Base-by-base conservation (phyloP, 2,888 invertebrate genomes). In the Polymixis lichenea region DNA sequence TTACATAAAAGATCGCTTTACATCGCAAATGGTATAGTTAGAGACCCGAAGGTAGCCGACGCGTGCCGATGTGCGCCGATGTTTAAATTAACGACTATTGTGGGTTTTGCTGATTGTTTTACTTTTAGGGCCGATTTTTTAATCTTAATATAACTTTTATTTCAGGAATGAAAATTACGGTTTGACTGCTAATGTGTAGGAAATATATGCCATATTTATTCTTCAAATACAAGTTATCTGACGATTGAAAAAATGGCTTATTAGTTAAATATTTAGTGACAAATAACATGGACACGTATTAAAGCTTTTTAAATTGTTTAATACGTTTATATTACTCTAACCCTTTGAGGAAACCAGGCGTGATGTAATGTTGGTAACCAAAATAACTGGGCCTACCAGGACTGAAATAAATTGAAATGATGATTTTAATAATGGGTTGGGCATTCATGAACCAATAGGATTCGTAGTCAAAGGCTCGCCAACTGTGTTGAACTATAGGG, bases 1-100 rank as follows among this genome's bases (percentile, higher is more conserved):
- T 74, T n/a, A 79, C 77, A 77, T 86, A 84, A 84, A 85, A 84
- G 78, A 72, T 82, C 80, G 75, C 70, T 84, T 80, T 75, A 84
- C 82, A 84, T 62, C 74, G 65, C 66, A 72, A 84, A 80, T 73
- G 76, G 78, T 78, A 76, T 86, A 84, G 74, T 82, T 77, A 79
- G 62, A 67, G 53, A 8, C 17, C 66, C 80, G 73, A 78, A 77
- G 65, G 72, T 71, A 38, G 51, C 76, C 83, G 87, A 84, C 32
- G 68, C 70, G 55, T 55, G 46, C 62, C 80, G 79, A 79, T 77
- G 56, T 72, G 78, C 69, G n/a, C 72, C 77, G 85, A 80, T 83
- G 78, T 80, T 79, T 83, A 72, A 83, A 79, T 72, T 78, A 75
- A 82, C 80, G 71, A 76, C 53, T 66, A 5, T 53, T 75, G 9